These are phyloP conservation scores for Leptopilina syphax DNA, from an alignment of 2,888 invertebrate genomes.

Conservation along the genomic window DNA sequence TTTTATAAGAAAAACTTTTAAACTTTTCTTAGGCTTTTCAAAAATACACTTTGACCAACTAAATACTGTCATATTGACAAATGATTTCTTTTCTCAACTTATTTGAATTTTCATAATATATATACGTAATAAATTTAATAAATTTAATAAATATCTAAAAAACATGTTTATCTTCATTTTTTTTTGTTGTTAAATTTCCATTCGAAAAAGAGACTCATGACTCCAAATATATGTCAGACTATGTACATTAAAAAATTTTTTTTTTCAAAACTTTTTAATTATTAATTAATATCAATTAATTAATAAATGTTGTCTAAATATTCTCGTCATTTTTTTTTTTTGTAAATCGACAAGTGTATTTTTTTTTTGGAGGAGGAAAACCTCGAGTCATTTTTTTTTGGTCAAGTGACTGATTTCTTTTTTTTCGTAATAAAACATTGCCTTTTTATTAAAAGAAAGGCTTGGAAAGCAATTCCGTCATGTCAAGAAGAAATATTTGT, in stretches of 20 bases:
- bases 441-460: slow-evolving; percentile 8
- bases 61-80: neutral
- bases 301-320: neutral
- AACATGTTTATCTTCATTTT: neutral
- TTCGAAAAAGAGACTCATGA: neutral
- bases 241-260: slow-evolving; percentile 8
- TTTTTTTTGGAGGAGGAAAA: slow-evolving; percentile 11
- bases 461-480: slow-evolving; percentile 36
- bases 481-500: slow-evolving; percentile 35
- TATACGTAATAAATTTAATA: neutral
- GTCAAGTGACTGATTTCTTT: slow-evolving; percentile 10
- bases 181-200: neutral
- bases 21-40: neutral
- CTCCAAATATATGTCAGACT: neutral
- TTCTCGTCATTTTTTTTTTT: neutral
- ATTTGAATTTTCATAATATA: neutral
- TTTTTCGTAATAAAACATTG: slow-evolving; percentile 7
- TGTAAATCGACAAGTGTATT: neutral
- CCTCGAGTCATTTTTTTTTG: slow-evolving; percentile 25
- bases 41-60: neutral
- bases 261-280: neutral
- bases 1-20: neutral
- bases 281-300: neutral
- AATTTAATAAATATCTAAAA: neutral
- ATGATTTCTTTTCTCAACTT: neutral